Percentiles rank a stretch among this genome's conserved stretches.
Evolutionary conservation across 92 coral and sea anemone genomes (phyloP).

Genomic region (Plumapathes pennacea): DNA sequence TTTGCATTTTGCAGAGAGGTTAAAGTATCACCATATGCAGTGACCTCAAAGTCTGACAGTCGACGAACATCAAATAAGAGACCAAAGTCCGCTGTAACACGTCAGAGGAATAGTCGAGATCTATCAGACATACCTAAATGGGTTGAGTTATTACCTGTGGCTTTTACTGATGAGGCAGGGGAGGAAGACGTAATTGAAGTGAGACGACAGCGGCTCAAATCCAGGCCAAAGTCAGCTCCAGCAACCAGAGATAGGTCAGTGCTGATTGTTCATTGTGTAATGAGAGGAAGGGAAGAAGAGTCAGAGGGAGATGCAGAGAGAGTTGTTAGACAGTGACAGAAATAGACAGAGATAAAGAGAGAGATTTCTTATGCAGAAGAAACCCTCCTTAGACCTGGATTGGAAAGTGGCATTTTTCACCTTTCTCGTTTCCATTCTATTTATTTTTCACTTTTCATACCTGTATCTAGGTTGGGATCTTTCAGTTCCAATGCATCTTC

Average conservation of each 20-base stretch:
- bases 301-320: no score
- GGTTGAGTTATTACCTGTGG: conserved; percentile 12
- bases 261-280: not conserved
- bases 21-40: conserved; percentile 69
- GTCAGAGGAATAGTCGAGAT: conserved; percentile 27
- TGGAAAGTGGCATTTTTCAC: no score
- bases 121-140: conserved; percentile 10
- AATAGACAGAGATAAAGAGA: no score
- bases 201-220: conserved; percentile 32
- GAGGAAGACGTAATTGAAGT: conserved; percentile 7
- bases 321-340: no score
- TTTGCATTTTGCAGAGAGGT: conserved; percentile 44
- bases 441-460: no score
- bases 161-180: conserved; percentile 63
- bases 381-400: no score
- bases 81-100: conserved; percentile 66
- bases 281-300: no score
- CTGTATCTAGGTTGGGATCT: no score
- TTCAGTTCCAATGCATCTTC: no score
- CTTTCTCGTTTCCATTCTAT: no score
- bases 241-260: conserved; percentile 68
- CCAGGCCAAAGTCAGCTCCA: conserved; percentile 73
- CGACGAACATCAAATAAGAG: conserved; percentile 35
- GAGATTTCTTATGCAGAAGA: no score
- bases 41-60: conserved; percentile 37